Base-by-base conservation (phyloP, 2,797 vertebrate genomes). In the Argya squamiceps region DNA sequence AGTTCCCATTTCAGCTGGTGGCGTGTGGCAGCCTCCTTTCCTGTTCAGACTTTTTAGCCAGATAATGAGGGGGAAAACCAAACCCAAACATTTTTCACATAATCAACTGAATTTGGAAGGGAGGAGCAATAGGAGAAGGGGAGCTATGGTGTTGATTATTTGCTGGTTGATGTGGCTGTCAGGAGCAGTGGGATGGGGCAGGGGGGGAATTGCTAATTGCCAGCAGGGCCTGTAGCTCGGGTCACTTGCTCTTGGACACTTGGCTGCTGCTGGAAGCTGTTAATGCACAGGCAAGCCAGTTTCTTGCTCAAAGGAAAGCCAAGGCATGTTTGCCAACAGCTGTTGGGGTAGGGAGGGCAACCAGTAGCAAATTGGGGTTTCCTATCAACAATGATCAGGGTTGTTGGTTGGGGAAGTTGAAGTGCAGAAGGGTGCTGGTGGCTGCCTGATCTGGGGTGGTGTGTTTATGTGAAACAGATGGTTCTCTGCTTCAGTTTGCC, bases 401-500 rank as follows among this genome's bases (percentile, higher is more conserved):
- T 44, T 55, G 76, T 18, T 1, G 3, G 50, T 32, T 18, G 74
- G 81, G 84, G 70, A 68, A 67, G 11, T 32, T 32, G 59, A 49
- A 39, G 64, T 0, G 0, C 36, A 65, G 62, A 58, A 91, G 68
- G 63, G 55, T 1, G 36, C 52, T 78, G 83, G 68, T 92, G 80
- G n/a, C 79, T 83, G 56, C 2, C 71, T 86, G 77, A 17, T 83
- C 26, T 26, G 14, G 69, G 43, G 26, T 0, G 2, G 39, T 34
- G 56, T 92, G 89, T 86, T 95, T 77, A 37, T 53, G 47, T 6
- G 68, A 67, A 94, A 50, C 97, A 96, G 92, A 96, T 92, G 93
- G 93, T 82, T 91, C 70, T 29, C 9, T 74, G 75, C 59, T 77
- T 83, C 34, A 59, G 64, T 93, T 62, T 80, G 89, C 71, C 84